Base-by-base conservation (phyloP, 2,797 vertebrate genomes). In the Denticeps clupeoides region DNA sequence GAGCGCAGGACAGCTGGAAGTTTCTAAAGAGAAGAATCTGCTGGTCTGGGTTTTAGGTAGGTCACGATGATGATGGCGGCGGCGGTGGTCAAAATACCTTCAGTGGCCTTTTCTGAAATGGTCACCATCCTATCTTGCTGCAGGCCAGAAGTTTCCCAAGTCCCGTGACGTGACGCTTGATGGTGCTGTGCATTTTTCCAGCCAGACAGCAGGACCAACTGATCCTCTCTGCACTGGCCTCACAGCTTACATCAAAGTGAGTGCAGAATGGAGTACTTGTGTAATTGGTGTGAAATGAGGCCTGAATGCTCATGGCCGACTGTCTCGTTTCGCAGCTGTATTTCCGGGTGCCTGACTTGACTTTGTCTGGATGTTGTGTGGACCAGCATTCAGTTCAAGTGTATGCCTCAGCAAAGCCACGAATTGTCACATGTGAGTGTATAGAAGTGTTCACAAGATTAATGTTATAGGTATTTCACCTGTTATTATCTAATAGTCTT, bases 341-440 rank as follows among this genome's bases (percentile, higher is more conserved):
- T 68, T 97, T 97, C 72, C 89, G 84, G 71, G 88, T 97, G 58
- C 81, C 87, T 60, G 92, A 97, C 70, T 82, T 87, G 35, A 94
- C 91, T 0, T 77, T 96, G 13, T 96, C 92, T 52, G 93, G 93
- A 11, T 93, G 91, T 74, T 86, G 79, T 0, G 83, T 89, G n/a
- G 91, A 97, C 71, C 94, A 93, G 56, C 87, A 94, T 77, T 95
- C 88, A n/a, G 68, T 97, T 61, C 93, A 97, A 68, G 83, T 94
- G 58, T 93, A 89, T 71, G 84, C 85, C 8, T 83, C 88, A 47
- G 80, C 89, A 55, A 99, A 95, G 68, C 85, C 90, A 35, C 84
- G 87, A 63, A 86, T 93, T 53, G 68, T 65, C 47, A 81, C 91
- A 59, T 76, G 92, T 96, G 72, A 90, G 91, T 73, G 62, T 12